Evolutionary conservation across 1,140 invertebrate genomes (phyloP), one percentile per base, ranked within the genome.

Genomic region (Drosophila lacertosa): DNA sequence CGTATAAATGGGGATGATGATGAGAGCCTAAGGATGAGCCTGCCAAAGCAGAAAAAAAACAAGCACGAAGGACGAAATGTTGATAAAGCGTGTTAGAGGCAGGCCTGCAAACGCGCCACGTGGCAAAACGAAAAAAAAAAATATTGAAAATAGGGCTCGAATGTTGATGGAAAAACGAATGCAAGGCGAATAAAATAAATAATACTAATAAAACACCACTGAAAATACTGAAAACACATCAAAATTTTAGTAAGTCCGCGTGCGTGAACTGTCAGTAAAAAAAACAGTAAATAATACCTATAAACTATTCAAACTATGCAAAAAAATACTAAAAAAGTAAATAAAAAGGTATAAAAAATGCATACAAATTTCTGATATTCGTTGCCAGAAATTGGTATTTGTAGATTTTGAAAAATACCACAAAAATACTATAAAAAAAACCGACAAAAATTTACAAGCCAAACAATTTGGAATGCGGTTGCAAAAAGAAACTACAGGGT

Each of bases 1-100:
- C 81, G 81, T 69, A 86, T 84, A 84, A 84, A 80, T 86, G 80
- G 81, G 81, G 80, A 83, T 83, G 80, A 84, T 79, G 81, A 84
- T 73, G 78, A 82, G 26, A 53, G 16, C 33, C 59, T 54, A 42
- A 57, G 50, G 35, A 57, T 55, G 59, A 70, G 60, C 59, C 37
- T 9, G 67, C 45, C 76, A 77, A 77, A 58, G 22, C 67, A 68
- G 33, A 33, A 67, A 13, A 47, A 44, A 22, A 22, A 22, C 15
- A 47, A 35, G 2, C 11, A 45, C 20, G 35, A 26, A 37, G 39
- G 51, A 40, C 20, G 51, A 39, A 20, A 18, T 53, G 50, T 53
- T 53, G 18, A 37, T 53, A 22, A 35, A 53, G 50, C 33, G 33
- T n/a, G n/a, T 18, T 16, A 33, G 29, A 16, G 16, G 15, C 1